Evolutionary conservation across 1,140 invertebrate genomes (phyloP).

Genomic region (Plectus sambesii): DNA sequence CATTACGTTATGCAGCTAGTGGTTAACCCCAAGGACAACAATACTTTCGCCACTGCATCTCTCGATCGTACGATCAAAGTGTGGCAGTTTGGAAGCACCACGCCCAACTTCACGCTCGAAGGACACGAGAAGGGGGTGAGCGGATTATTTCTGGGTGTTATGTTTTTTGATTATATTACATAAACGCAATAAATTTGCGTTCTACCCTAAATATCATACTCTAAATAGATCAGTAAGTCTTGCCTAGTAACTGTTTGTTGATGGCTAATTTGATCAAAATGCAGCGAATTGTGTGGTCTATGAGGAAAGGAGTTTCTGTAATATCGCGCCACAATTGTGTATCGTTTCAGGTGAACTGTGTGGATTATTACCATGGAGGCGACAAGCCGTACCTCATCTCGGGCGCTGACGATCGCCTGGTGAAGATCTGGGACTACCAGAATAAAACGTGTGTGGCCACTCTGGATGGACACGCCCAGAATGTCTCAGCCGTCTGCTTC

Average conservation of each 20-base stretch:
- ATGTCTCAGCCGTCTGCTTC: constrained; percentile 75
- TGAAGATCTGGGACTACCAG: constrained; percentile 98
- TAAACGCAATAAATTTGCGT: too few relatives aligned
- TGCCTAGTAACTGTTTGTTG: too few relatives aligned
- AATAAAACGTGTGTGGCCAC: constrained; percentile 99
- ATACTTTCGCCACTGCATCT: constrained; percentile 98
- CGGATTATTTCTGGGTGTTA: too few relatives aligned
- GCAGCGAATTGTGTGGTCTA: too few relatives aligned
- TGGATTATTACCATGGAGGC: constrained; percentile 99
- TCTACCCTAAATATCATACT: too few relatives aligned
- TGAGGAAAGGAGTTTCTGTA: too few relatives aligned
- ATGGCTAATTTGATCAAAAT: too few relatives aligned
- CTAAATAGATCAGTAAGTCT: too few relatives aligned
- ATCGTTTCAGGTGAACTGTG: constrained; percentile 64
- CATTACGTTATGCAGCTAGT: constrained; percentile 99
- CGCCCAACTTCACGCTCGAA: constrained; percentile 93
- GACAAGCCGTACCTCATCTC: constrained; percentile 99
- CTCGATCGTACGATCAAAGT: constrained; percentile 94
- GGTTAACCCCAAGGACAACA: constrained; percentile 99
- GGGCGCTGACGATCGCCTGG: constrained; percentile 87
- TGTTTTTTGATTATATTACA: too few relatives aligned
- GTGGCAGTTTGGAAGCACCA: constrained; percentile 90
- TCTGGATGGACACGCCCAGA: constrained; percentile 88
- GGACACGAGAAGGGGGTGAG: constrained; percentile 87
- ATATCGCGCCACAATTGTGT: too few relatives aligned